Evolutionary conservation across 2,888 invertebrate genomes (phyloP).

Genomic region (Eristalinus aeneus): DNA sequence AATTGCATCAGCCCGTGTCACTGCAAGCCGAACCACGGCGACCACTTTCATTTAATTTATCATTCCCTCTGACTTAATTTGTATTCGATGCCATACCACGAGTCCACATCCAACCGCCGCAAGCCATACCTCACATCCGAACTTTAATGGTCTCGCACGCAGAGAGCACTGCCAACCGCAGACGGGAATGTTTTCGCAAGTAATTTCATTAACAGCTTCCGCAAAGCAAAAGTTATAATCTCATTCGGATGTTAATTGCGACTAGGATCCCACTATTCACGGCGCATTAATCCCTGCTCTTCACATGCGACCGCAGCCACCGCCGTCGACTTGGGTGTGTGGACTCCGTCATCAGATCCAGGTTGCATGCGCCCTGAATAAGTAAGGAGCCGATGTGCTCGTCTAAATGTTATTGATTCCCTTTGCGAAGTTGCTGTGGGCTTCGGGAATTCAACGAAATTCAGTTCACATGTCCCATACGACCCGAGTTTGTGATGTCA

Average conservation of each 20-base stretch:
- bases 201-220: constrained; percentile 24
- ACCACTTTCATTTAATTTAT: neutral
- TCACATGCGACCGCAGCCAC: neutral
- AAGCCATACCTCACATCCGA: neutral
- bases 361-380: neutral
- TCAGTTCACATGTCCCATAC: neutral
- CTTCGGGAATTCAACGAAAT: neutral
- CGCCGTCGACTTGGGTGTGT: neutral
- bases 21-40: neutral
- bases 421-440: neutral
- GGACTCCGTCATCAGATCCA: too few species aligned
- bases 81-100: neutral
- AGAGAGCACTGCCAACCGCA: neutral
- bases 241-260: constrained; percentile 1
- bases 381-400: neutral
- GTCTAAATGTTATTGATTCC: neutral
- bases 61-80: neutral
- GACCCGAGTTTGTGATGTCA: neutral
- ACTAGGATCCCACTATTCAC: neutral
- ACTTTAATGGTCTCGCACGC: neutral
- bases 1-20: neutral
- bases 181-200: neutral
- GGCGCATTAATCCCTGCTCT: neutral
- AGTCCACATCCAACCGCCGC: neutral
- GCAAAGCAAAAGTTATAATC: constrained; percentile 25